Evolutionary conservation across 2,888 invertebrate species (phyloP).

Genomic region (Hipparchia sbordonii): DNA sequence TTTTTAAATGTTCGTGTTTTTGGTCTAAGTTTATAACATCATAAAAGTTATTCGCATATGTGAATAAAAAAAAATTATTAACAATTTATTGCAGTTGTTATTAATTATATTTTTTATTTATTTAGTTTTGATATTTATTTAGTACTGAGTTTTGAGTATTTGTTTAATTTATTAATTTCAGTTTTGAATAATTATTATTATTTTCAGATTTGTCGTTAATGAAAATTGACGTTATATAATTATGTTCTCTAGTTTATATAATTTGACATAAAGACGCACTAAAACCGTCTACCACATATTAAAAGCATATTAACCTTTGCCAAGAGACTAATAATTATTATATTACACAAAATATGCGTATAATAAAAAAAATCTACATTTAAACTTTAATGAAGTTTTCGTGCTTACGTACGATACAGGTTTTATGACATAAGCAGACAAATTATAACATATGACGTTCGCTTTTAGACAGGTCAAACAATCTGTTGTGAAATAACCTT

Average conservation of each 20-base stretch:
- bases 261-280: slow-evolving; percentile 7
- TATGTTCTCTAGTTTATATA: neutral
- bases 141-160: no score
- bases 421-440: slow-evolving; percentile 23
- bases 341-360: neutral
- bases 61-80: no score
- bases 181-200: no score
- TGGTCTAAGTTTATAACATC: neutral
- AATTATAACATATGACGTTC: slow-evolving; percentile 12
- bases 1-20: neutral
- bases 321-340: neutral
- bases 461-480: slow-evolving; percentile 2
- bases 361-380: neutral
- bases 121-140: no score
- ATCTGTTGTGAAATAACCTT: neutral
- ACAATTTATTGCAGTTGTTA: no score
- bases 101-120: no score
- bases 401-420: slow-evolving; percentile 15
- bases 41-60: no score
- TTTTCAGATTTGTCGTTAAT: no score
- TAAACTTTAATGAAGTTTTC: slow-evolving; percentile 9
- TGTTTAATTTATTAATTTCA: no score
- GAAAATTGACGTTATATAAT: no score
- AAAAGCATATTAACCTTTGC: neutral
- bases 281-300: slow-evolving; percentile 6